Evolutionary conservation across 2,888 invertebrate genomes (phyloP), one percentile per base, ranked within the genome.

Genomic region (Pseudanteris insignis): DNA sequence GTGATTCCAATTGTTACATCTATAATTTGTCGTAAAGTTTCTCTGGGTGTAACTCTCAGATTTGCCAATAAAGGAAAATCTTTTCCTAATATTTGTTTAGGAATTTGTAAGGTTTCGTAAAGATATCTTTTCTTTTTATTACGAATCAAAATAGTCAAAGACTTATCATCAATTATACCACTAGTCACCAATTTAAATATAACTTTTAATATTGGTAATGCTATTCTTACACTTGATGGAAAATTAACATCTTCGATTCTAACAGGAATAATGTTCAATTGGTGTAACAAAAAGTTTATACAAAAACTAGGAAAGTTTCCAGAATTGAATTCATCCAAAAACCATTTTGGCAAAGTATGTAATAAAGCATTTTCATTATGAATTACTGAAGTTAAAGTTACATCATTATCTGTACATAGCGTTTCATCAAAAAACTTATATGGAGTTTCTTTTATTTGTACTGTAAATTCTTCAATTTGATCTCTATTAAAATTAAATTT

Each of bases 211-310:
- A 92, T 85, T 8, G 86, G 84, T 60, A 89, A 72, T 18, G 85
- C 83, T 46, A 86, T 83, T 4, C 83, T 70, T 67, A 86, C 86
- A 4, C 88, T 84, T 60, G 89, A 85, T 2, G 83, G 81, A 33
- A 84, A 83, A 2, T 78, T 76, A 69, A 85, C 86, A 75, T 90
- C 86, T 77, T 92, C 92, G 3, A 90, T 85, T 81, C 90, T 90
- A 0, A 89, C 87, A 38, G 83, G 83, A 65, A 86, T 87, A 59
- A 89, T 85, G 70, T 88, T 86, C 33, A 86, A 81, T 55, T 85
- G 83, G 26, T 86, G 83, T n/a, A 85, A 84, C 48, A 86, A 79
- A 9, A 92, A 82, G 72, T 92, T 89, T 14, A 91, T 84, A 64
- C 89, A 26, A 26, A 26, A 26, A 26, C 6, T 2, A 4, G 8